Evolutionary conservation across 1,140 invertebrate species (phyloP).

Genomic region (Drosophila lini): DNA sequence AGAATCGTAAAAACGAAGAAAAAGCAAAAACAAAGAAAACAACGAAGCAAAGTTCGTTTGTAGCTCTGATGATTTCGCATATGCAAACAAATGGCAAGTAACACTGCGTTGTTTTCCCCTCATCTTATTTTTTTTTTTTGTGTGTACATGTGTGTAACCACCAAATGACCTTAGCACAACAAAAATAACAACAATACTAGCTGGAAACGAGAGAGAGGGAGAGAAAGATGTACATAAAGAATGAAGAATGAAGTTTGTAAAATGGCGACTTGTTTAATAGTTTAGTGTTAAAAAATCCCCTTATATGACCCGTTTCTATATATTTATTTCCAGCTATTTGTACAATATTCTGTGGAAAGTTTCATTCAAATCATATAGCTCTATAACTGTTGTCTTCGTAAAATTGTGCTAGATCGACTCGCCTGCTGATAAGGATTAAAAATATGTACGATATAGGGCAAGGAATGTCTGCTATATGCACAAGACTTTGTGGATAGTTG

Average conservation of each 20-base stretch:
- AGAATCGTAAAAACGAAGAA: slow-evolving; percentile 30
- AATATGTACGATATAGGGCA: neutral
- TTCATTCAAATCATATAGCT: too few relatives aligned
- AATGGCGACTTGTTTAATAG: slow-evolving; percentile 22
- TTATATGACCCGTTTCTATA: too few relatives aligned
- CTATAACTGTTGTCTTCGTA: neutral
- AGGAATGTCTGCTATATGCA: too few relatives aligned
- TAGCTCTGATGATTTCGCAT: slow-evolving; percentile 35
- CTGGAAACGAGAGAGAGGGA: neutral
- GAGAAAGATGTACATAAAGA: slow-evolving; percentile 19
- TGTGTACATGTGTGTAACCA: slow-evolving; percentile 43
- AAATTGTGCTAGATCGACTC: neutral
- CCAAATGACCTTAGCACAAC: slow-evolving; percentile 67
- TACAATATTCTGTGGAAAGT: too few relatives aligned
- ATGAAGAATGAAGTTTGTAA: slow-evolving; percentile 36
- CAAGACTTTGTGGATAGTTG: too few relatives aligned
- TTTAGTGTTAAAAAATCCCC: slow-evolving; percentile 8
- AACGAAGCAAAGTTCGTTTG: slow-evolving; percentile 41
- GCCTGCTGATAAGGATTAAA: neutral
- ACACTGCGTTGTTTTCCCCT: slow-evolving; percentile 4
- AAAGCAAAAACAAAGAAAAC: slow-evolving; percentile 29
- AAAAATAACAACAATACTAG: slow-evolving; percentile 11
- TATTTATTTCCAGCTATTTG: too few relatives aligned
- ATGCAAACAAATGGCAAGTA: slow-evolving; percentile 62
- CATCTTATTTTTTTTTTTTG: neutral